Evolutionary conservation across 2,888 invertebrate species (phyloP), one percentile per base, ranked within the genome.

Genomic region (Drosophila suboccidentalis): DNA sequence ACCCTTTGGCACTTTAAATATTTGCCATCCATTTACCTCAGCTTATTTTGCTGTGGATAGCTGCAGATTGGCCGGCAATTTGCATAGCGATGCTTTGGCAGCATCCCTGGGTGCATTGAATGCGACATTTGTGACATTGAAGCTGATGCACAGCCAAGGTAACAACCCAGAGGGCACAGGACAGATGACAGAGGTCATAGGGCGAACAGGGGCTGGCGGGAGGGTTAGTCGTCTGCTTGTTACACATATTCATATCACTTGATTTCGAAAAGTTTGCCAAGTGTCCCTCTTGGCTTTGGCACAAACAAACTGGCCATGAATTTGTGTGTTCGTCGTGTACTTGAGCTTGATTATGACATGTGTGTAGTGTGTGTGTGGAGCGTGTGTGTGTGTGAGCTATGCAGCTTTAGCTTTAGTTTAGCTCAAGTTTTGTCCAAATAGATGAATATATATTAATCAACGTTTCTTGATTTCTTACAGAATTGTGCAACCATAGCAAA

Each of bases 211-310:
- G 44, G 17, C 11, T 41, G 15, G 3, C 3, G 38, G 2, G 29
- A 19, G 15, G 11, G 29, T 29, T 29, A 29, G 8, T 44, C 26
- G 19, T 32, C n/a, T 15, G 58, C 17, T 49, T 36, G 62, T 17
- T 32, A 60, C 46, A 69, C 51, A 60, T 50, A 68, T 77, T 50
- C 74, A 63, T 44, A 61, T 22, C 61, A 68, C 78, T 71, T 65
- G 54, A 64, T 62, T 53, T n/a, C 68, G 32, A 17, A 75, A 68
- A 62, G 58, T 71, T 70, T 49, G 47, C 61, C 72, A 72, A 78
- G 72, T 75, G 53, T 51, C 51, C 66, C 71, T 65, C 76, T 76
- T 76, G 76, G 76, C 78, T 78, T 76, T 76, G 60, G 29, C 68
- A 68, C 64, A 51, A 59, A 68, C 71, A 71, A 67, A 68, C 63